These are phyloP conservation scores for Picathartes gymnocephalus DNA, from an alignment of 2,113 vertebrate genomes.

Conservation along the genomic window DNA sequence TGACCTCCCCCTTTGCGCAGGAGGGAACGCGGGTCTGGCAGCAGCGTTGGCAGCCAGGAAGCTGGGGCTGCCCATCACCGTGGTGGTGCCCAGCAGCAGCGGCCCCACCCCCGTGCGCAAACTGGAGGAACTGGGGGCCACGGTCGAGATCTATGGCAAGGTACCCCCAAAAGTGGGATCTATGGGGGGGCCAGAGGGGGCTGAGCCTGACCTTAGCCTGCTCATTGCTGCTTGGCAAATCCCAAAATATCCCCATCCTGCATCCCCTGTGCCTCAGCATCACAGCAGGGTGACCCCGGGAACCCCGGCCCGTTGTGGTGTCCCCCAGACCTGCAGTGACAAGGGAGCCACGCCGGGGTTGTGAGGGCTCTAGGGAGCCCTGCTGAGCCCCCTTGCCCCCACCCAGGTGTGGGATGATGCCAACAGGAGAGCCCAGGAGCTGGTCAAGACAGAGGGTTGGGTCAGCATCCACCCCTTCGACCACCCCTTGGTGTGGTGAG, in stretches of 20 bases:
- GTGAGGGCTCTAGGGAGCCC: neutral
- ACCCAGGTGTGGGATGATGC: conserved; percentile 87
- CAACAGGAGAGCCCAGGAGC: conserved; percentile 75
- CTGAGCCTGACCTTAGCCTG: neutral
- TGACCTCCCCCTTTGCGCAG: conserved; percentile 28
- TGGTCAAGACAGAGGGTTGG: conserved; percentile 75
- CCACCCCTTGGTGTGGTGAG: conserved; percentile 89
- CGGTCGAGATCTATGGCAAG: conserved; percentile 82
- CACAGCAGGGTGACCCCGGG: rapidly evolving
- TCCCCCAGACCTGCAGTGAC: rapidly evolving
- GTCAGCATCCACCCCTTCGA: conserved; percentile 84
- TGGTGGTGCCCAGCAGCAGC: conserved; percentile 80
- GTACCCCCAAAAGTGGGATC: conserved; percentile 52
- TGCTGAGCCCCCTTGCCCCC: rapidly evolving
- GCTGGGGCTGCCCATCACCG: conserved; percentile 82
- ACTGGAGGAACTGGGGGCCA: conserved; percentile 78
- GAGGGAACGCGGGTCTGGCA: conserved; percentile 87
- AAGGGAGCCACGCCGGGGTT: rapidly evolving
- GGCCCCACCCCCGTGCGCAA: conserved; percentile 66
- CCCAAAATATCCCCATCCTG: rapidly evolving
- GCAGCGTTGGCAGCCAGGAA: conserved; percentile 77
- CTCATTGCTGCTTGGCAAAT: neutral
- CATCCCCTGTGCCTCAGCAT: rapidly evolving
- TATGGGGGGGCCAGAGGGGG: no score
- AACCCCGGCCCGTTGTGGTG: neutral